phyloP scores from a whole-genome alignment of 2,113 vertebrate genomes.

The Ariopsis seemanni region DNA sequence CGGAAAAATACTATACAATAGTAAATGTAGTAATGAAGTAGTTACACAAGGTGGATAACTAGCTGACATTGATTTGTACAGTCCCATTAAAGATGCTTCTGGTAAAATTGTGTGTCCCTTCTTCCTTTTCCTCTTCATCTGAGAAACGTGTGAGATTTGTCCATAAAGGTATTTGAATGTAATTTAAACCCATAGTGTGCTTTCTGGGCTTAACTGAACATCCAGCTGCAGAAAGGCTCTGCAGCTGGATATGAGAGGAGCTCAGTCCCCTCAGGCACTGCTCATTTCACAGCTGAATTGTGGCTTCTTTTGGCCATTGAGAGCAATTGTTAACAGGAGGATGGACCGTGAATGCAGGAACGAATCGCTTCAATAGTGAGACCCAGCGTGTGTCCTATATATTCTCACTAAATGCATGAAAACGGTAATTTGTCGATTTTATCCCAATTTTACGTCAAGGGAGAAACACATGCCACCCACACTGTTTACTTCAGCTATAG shows the following conservation, averaged over 20 bases:
- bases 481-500: slow-evolving; percentile 44
- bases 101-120: not conserved
- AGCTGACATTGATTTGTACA: not conserved
- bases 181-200: not conserved
- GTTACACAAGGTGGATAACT: not conserved
- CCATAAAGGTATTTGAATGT: not conserved
- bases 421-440: slow-evolving; percentile 77
- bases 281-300: slow-evolving; percentile 69
- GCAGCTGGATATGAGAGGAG: not conserved
- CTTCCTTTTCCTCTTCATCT: not conserved
- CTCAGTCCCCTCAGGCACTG: slow-evolving; percentile 60
- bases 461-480: slow-evolving; percentile 64
- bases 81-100: not conserved
- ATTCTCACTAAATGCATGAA: slow-evolving; percentile 58
- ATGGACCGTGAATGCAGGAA: slow-evolving; percentile 78
- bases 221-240: not conserved
- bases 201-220: not conserved
- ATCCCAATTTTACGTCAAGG: slow-evolving; percentile 70
- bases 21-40: not conserved
- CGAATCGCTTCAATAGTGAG: slow-evolving; percentile 72
- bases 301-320: slow-evolving; percentile 72
- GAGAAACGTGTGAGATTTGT: not conserved
- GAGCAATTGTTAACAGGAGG: slow-evolving; percentile 64
- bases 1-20: not conserved
- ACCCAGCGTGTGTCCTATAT: slow-evolving; percentile 62